These are phyloP conservation scores for Emydoidea blandingii DNA, from an alignment of 2,797 vertebrate species.

Conservation along the genomic window DNA sequence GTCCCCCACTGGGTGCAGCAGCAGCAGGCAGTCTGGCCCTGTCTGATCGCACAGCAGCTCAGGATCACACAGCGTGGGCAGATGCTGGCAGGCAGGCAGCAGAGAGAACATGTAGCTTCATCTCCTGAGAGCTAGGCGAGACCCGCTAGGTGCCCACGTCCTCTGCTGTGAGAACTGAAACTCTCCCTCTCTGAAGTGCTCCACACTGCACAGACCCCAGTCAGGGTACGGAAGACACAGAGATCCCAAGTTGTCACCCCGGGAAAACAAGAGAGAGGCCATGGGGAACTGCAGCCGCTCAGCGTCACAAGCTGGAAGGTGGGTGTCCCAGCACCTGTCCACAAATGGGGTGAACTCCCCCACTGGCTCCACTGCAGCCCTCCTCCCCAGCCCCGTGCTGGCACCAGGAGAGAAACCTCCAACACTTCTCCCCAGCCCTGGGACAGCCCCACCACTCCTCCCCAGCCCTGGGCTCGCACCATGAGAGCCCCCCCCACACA, in stretches of 20 bases:
- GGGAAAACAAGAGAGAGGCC: neutral
- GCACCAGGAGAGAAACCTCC: neutral
- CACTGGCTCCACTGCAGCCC: neutral
- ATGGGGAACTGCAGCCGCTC: neutral
- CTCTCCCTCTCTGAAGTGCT: neutral
- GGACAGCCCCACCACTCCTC: neutral
- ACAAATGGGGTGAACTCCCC: too few relatives aligned
- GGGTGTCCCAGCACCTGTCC: neutral
- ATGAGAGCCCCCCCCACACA: too few relatives aligned
- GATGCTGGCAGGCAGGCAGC: neutral
- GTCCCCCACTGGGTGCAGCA: too few relatives aligned
- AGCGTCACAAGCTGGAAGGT: neutral
- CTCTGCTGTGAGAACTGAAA: neutral
- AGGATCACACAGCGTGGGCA: neutral
- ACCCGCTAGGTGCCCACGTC: too few relatives aligned
- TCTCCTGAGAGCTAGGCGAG: neutral
- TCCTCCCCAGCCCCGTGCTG: too few relatives aligned
- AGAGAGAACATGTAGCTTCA: neutral
- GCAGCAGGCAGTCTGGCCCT: too few relatives aligned
- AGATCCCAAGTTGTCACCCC: too few relatives aligned
- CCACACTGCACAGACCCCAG: neutral
- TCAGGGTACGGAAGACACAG: neutral
- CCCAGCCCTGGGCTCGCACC: neutral
- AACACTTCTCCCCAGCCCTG: accelerated
- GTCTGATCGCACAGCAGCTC: neutral